Percentiles rank a stretch among this genome's conserved stretches.
Evolutionary conservation across 2,113 vertebrate genomes (phyloP).

Genomic region (Cyprinus carpio): DNA sequence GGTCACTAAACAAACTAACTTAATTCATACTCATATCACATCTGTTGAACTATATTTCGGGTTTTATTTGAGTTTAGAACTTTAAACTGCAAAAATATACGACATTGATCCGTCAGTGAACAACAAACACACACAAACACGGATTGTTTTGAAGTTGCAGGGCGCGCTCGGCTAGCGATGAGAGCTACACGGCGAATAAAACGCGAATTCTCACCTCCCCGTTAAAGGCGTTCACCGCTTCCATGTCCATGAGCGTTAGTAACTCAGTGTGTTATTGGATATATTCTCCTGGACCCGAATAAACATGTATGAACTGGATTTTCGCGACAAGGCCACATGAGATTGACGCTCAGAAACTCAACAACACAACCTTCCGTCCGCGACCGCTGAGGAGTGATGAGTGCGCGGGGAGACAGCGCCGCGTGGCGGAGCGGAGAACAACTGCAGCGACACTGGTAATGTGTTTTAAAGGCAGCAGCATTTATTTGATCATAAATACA

Average conservation of each 20-base stretch:
- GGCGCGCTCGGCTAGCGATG: constrained; percentile 43
- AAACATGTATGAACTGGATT: not conserved
- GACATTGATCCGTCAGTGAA: not conserved
- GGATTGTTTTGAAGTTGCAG: constrained; percentile 12
- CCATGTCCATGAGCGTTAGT: constrained; percentile 68
- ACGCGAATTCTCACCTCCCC: constrained; percentile 74
- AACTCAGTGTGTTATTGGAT: not conserved
- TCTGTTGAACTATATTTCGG: not conserved
- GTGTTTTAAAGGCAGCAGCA: too few relatives aligned
- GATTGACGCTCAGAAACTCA: not conserved
- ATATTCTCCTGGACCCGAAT: not conserved
- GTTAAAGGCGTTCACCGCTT: constrained; percentile 86
- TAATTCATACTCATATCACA: not conserved
- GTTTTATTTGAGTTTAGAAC: not conserved
- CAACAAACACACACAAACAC: too few relatives aligned
- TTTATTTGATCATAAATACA: too few relatives aligned
- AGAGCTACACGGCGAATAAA: not conserved
- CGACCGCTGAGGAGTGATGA: not conserved
- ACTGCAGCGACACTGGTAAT: not conserved
- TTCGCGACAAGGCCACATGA: constrained; percentile 13
- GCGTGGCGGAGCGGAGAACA: not conserved
- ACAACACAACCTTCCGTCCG: not conserved
- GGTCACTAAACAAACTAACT: constrained; percentile 17
- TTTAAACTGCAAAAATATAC: not conserved
- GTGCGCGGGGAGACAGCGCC: not conserved